These are phyloP conservation scores for Ellobium chinense DNA, from an alignment of 2,888 invertebrate species.

Conservation along the genomic window DNA sequence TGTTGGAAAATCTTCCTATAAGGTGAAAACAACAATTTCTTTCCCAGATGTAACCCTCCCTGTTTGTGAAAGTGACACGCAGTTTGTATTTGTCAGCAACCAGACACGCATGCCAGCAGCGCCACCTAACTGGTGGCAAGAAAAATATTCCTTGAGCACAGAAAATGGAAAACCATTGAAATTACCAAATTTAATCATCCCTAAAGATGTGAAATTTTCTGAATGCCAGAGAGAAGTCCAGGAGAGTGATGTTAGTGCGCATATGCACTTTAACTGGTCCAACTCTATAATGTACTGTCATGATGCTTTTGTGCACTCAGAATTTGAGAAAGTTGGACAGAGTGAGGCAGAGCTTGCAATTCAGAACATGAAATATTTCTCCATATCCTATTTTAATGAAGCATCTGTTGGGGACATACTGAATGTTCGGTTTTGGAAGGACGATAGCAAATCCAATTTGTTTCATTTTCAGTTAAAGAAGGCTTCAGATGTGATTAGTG, in stretches of 20 bases:
- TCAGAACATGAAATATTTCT: constrained; percentile 17
- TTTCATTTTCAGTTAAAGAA: constrained; percentile 29
- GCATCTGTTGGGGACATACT: constrained; percentile 19
- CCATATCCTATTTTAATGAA: constrained; percentile 14
- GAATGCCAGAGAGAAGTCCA: neutral
- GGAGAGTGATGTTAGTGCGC: constrained; percentile 28
- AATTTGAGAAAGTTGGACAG: neutral
- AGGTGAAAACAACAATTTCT: constrained; percentile 25
- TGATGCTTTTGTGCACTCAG: constrained; percentile 24
- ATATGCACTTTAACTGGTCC: constrained; percentile 48
- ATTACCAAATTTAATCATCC: neutral
- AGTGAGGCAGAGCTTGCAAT: neutral
- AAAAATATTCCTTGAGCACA: constrained; percentile 17
- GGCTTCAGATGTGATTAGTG: constrained; percentile 1
- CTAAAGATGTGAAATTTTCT: neutral
- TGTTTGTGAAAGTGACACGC: constrained; percentile 22
- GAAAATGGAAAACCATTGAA: constrained; percentile 16
- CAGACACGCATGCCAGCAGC: constrained; percentile 4
- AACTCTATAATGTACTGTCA: constrained; percentile 41
- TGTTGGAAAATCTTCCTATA: constrained; percentile 35
- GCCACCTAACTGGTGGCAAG: constrained; percentile 45
- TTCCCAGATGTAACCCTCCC: neutral
- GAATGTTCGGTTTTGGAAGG: neutral
- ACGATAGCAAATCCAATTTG: neutral
- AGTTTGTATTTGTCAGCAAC: constrained; percentile 34